These are phyloP conservation scores for Streptopelia turtur DNA, from an alignment of 2,797 vertebrate species.

Conservation along the genomic window DNA sequence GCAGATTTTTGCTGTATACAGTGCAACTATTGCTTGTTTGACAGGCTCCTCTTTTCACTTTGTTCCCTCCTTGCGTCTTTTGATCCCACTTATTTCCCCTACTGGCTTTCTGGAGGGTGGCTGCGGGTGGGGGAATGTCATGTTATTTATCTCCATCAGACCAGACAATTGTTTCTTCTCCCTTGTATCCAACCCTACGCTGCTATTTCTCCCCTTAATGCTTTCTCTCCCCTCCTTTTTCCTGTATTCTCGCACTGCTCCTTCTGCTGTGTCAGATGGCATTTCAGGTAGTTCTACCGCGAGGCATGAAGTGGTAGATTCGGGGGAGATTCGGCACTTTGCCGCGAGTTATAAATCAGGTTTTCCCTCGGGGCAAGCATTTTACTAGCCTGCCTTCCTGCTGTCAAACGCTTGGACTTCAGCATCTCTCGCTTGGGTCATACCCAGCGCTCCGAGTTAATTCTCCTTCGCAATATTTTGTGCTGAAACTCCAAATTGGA, in stretches of 20 bases:
- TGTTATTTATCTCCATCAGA: neutral
- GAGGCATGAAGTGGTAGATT: neutral
- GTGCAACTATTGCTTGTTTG: slow-evolving; percentile 41
- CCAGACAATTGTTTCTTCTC: neutral
- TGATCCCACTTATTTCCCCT: neutral
- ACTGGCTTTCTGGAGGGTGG: neutral
- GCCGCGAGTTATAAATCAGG: neutral
- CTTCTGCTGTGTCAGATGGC: slow-evolving; percentile 17
- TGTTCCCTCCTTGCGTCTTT: neutral
- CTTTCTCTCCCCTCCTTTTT: slow-evolving; percentile 35
- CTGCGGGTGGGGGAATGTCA: neutral
- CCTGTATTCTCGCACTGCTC: slow-evolving; percentile 16
- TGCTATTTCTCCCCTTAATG: slow-evolving; percentile 2
- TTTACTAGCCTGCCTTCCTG: neutral
- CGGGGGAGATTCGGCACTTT: neutral
- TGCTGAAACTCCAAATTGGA: slow-evolving; percentile 31
- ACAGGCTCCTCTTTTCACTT: slow-evolving; percentile 37
- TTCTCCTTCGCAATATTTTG: slow-evolving; percentile 10
- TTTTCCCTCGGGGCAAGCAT: neutral
- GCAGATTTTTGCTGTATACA: slow-evolving; percentile 3
- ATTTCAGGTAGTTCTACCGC: neutral
- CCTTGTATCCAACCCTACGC: neutral
- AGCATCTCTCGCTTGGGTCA: neutral
- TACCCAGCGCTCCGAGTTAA: neutral
- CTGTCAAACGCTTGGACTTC: neutral